These are phyloP conservation scores for Montipora efflorescens DNA, from an alignment of 64 coral and sea anemone species.

Conservation along the genomic window DNA sequence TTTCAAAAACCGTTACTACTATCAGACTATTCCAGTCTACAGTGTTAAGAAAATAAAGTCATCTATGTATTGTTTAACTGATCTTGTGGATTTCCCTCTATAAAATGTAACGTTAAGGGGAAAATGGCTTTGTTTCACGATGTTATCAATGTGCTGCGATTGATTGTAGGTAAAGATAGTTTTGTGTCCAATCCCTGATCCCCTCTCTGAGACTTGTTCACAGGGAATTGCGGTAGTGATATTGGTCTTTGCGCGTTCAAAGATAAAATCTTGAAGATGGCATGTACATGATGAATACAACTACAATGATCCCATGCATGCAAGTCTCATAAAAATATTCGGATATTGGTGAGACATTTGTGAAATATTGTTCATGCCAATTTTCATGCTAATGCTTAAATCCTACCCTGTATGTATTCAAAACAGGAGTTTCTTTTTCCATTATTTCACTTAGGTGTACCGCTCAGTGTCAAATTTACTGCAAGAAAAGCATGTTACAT, in stretches of 20 bases:
- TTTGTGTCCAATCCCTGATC: not conserved
- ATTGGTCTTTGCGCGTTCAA: not conserved
- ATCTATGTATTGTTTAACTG: not conserved
- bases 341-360: not conserved
- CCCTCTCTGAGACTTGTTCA: no score
- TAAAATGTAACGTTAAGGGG: not conserved
- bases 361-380: not conserved
- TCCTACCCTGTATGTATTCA: not conserved
- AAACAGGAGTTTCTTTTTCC: not conserved
- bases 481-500: no score
- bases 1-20: conserved; percentile 1
- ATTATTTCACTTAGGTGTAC: not conserved
- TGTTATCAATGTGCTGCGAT: not conserved
- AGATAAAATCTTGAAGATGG: conserved; percentile 14
- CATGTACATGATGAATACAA: no score
- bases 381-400: not conserved
- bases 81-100: conserved; percentile 2
- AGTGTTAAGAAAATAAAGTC: not conserved
- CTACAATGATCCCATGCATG: not conserved
- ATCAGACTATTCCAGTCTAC: not conserved
- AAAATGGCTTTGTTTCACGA: conserved; percentile 13
- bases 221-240: no score
- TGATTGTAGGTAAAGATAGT: conserved; percentile 8
- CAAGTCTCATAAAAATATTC: not conserved
- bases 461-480: not conserved